phyloP scores from a whole-genome alignment of 1,140 invertebrate genomes.

The Anadara kagoshimensis region DNA sequence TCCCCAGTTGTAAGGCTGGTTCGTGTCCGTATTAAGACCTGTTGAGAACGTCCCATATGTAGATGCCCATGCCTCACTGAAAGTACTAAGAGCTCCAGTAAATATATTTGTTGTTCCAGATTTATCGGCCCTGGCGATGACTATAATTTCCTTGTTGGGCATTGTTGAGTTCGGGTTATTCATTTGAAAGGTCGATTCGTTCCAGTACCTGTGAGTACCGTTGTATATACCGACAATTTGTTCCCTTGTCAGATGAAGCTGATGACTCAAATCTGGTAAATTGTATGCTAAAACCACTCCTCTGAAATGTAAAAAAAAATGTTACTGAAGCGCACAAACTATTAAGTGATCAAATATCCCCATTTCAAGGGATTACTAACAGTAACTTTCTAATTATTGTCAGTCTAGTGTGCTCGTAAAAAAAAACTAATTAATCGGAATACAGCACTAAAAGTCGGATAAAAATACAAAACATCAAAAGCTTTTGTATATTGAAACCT shows the following conservation, averaged over 20 bases:
- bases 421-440: no score
- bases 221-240: slow-evolving; percentile 60
- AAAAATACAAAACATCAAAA: no score
- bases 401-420: no score
- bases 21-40: slow-evolving; percentile 28
- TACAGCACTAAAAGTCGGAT: no score
- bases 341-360: no score
- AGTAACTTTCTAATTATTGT: no score
- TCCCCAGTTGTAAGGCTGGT: slow-evolving; percentile 46
- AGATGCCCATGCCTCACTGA: slow-evolving; percentile 48
- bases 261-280: slow-evolving; percentile 26
- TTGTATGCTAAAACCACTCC: slow-evolving; percentile 52
- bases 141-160: slow-evolving; percentile 46
- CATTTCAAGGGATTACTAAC: no score
- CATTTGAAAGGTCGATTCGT: slow-evolving; percentile 41
- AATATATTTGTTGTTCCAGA: slow-evolving; percentile 63
- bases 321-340: no score
- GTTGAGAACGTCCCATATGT: slow-evolving; percentile 48
- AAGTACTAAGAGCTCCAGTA: slow-evolving; percentile 51
- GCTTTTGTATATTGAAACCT: no score
- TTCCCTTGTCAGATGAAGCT: slow-evolving; percentile 45
- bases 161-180: slow-evolving; percentile 47
- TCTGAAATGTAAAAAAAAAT: slow-evolving; percentile 40
- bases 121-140: slow-evolving; percentile 56
- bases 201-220: slow-evolving; percentile 53